A percentile compares a stretch with the other conserved stretches of the same genome.
Conservation (phyloP, 2,113 vertebrate species). For the Tor tambroides region DNA sequence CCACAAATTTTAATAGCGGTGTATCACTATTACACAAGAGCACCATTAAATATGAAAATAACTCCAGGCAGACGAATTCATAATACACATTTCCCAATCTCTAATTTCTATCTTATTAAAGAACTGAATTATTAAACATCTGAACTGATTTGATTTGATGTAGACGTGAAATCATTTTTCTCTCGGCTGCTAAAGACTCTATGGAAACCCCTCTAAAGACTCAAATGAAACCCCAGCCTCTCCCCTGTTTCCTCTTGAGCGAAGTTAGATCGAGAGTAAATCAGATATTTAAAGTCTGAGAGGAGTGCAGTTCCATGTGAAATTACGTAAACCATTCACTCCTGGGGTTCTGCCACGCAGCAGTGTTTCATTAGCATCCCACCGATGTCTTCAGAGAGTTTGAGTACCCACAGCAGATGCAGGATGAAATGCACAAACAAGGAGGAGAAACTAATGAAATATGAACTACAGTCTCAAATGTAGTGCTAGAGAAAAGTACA, state of each 20-base stretch:
- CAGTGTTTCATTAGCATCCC: slow-evolving; percentile 1
- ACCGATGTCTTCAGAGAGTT: background rate
- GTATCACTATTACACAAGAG: background rate
- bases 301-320: slow-evolving; percentile 24
- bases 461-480: background rate
- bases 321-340: slow-evolving; percentile 21
- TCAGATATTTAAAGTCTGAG: slow-evolving; percentile 49
- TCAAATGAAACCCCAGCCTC: background rate
- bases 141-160: slow-evolving; percentile 6
- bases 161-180: slow-evolving; percentile 12
- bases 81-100: background rate
- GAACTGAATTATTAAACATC: slow-evolving; percentile 28
- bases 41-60: background rate
- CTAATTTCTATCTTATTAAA: slow-evolving; percentile 21
- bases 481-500: slow-evolving; percentile 3
- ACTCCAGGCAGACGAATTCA: background rate
- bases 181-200: background rate
- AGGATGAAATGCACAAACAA: slow-evolving; percentile 17
- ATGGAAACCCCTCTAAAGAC: slow-evolving; percentile 1
- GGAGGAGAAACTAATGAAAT: background rate
- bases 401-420: background rate
- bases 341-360: background rate
- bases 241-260: slow-evolving; percentile 13
- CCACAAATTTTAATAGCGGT: background rate
- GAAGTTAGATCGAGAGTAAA: slow-evolving; percentile 42